Evolutionary conservation across 1,140 invertebrate genomes (phyloP).

Genomic region (Drosophila navojoa): DNA sequence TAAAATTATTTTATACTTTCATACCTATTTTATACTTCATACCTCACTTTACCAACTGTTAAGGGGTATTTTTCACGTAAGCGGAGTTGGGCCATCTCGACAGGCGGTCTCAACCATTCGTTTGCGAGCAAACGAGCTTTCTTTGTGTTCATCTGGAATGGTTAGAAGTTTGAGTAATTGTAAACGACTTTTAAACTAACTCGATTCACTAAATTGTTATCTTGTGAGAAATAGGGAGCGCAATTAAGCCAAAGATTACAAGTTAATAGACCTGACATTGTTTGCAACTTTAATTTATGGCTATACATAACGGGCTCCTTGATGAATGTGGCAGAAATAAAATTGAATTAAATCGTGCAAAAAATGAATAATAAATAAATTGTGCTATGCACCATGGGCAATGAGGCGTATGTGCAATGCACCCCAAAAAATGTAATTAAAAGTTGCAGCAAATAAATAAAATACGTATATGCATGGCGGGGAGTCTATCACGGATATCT

Average conservation of each 20-base stretch:
- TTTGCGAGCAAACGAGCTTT: not conserved
- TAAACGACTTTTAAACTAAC: constrained; percentile 12
- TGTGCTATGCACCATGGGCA: constrained; percentile 31
- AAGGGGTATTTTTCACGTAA: not conserved
- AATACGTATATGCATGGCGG: not conserved
- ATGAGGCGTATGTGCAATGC: constrained; percentile 42
- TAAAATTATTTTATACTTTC: too few species aligned
- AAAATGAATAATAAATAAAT: constrained; percentile 59
- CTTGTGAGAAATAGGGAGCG: not conserved
- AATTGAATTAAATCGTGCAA: constrained; percentile 69
- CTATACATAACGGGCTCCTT: constrained; percentile 24
- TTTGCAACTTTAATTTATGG: not conserved
- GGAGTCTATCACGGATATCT: not conserved
- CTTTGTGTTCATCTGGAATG: not conserved
- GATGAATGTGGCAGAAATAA: constrained; percentile 64
- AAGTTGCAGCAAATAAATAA: constrained; percentile 44
- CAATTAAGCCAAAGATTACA: not conserved
- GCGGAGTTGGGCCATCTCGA: not conserved
- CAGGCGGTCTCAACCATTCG: not conserved
- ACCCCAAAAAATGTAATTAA: constrained; percentile 60
- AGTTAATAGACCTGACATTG: not conserved
- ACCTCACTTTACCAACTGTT: not conserved
- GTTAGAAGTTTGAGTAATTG: constrained; percentile 8
- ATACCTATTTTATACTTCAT: too few species aligned
- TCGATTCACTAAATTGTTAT: not conserved